Evolutionary conservation across 2,797 vertebrate species (phyloP).

Genomic region (Sphenodon punctatus): DNA sequence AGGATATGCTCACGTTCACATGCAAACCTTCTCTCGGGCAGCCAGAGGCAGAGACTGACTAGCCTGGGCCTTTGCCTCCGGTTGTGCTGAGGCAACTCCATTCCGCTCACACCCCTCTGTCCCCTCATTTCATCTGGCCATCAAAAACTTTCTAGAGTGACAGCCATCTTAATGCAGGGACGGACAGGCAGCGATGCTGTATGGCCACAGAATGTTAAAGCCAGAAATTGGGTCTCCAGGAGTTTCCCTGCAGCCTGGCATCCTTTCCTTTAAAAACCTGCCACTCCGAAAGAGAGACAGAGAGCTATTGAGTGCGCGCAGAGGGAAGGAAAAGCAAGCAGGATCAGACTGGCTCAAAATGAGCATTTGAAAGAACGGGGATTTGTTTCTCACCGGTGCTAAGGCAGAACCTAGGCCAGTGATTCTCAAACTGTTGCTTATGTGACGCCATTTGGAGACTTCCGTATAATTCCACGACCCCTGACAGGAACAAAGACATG

Average conservation of each 20-base stretch:
- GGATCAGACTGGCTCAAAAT: background rate
- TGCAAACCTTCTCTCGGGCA: too few species aligned
- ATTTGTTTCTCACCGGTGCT: background rate
- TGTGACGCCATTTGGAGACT: too few species aligned
- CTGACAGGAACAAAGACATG: too few species aligned
- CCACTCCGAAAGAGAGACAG: background rate
- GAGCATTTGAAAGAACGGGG: too few species aligned
- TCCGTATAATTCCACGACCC: too few species aligned
- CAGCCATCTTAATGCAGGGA: background rate
- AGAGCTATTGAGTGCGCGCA: too few species aligned
- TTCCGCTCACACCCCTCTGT: too few species aligned
- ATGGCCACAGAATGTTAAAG: background rate
- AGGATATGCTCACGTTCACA: too few species aligned
- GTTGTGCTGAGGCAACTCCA: background rate
- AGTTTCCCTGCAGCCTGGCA: background rate
- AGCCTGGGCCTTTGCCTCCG: background rate
- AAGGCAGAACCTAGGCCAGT: too few species aligned
- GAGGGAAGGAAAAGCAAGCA: background rate
- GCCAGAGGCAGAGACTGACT: too few species aligned
- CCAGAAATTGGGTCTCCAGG: background rate
- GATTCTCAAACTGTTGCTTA: too few species aligned
- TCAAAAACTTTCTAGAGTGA: background rate
- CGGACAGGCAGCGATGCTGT: background rate
- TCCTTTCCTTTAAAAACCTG: background rate
- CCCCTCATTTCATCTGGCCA: background rate